Percentiles rank a stretch among this genome's conserved stretches.
phyloP scores from a whole-genome alignment of 92 coral and sea anemone genomes.

The Zoanthus sansibaricus region DNA sequence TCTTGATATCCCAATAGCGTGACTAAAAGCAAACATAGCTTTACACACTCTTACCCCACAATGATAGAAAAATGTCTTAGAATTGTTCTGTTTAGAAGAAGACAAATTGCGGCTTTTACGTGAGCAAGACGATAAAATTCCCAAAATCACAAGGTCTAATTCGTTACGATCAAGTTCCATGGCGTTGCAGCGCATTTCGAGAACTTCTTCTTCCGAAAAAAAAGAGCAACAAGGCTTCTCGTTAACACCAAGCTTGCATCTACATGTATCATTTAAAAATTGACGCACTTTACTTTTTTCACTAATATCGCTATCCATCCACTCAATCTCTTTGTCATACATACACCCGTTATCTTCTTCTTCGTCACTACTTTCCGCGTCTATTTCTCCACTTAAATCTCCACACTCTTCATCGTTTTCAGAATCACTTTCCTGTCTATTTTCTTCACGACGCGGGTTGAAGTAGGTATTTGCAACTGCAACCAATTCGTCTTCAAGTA shows the following conservation, averaged over 20 bases:
- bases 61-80: conserved; percentile 10
- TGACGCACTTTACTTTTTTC: conserved; percentile 26
- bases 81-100: background rate
- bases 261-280: conserved; percentile 4
- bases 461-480: conserved; percentile 10
- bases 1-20: conserved; percentile 34
- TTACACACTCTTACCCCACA: conserved; percentile 28
- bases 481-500: conserved; percentile 1
- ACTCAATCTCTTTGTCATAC: conserved; percentile 18
- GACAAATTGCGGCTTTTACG: background rate
- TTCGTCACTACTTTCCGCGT: background rate
- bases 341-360: background rate
- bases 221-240: conserved; percentile 15
- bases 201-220: background rate
- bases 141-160: conserved; percentile 4
- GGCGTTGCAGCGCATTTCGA: background rate
- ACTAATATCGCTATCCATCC: conserved; percentile 7
- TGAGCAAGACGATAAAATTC: background rate
- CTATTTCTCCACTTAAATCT: background rate
- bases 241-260: background rate
- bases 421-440: background rate
- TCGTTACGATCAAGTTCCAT: background rate
- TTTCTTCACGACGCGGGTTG: conserved; percentile 8
- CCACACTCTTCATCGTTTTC: background rate
- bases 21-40: conserved; percentile 24